Evolutionary conservation across 2,113 vertebrate species (phyloP).

Genomic region (Pachyramphus minor): DNA sequence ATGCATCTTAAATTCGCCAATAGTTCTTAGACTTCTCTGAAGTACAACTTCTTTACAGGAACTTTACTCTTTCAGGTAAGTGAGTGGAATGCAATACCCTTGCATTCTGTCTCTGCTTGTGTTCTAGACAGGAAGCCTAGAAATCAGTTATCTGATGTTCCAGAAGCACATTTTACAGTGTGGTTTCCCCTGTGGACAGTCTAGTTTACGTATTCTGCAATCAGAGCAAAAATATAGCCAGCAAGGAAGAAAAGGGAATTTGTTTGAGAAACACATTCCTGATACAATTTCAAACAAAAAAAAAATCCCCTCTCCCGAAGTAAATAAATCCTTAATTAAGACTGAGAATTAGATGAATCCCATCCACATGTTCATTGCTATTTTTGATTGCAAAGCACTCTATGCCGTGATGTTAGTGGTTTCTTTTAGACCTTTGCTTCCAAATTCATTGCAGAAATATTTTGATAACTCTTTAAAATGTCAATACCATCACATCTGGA

Average conservation of each 20-base stretch:
- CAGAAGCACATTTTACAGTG: not conserved
- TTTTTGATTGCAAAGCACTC: not conserved
- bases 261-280: not conserved
- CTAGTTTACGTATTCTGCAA: accelerated
- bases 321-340: not conserved
- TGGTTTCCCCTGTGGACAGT: not conserved
- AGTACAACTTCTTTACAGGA: not conserved
- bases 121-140: not conserved
- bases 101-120: not conserved
- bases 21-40: not conserved
- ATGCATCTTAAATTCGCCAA: not conserved
- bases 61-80: not conserved
- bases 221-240: not conserved
- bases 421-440: not conserved
- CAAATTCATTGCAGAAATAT: not conserved
- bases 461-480: not conserved
- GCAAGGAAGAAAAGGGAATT: not conserved
- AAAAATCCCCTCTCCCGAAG: accelerated
- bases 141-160: not conserved
- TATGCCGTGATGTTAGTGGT: not conserved
- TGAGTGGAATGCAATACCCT: not conserved
- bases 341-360: not conserved
- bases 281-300: not conserved
- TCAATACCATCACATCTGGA: not conserved
- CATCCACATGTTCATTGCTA: not conserved